phyloP scores from a whole-genome alignment of 1,140 invertebrate genomes.

The Solenopsis fugax region DNA sequence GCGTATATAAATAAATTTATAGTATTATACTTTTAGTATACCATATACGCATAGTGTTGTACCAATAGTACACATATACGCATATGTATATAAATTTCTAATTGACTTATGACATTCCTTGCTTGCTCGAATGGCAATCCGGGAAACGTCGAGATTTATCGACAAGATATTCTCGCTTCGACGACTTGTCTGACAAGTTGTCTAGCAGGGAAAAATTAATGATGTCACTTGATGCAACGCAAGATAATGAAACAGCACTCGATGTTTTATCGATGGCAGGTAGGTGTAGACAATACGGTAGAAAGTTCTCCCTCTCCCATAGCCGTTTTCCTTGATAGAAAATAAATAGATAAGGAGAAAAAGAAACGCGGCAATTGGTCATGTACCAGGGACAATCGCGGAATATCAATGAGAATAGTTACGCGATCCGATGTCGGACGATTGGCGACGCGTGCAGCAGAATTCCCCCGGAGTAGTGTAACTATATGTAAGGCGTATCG shows the following conservation, averaged over 20 bases:
- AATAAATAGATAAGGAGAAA: slow-evolving; percentile 38
- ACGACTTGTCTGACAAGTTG: slow-evolving; percentile 40
- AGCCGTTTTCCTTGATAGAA: slow-evolving; percentile 29
- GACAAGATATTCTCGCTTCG: slow-evolving; percentile 25
- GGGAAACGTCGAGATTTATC: slow-evolving; percentile 39
- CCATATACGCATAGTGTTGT: too few relatives aligned
- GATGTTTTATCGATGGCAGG: neutral
- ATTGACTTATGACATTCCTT: neutral
- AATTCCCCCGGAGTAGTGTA: slow-evolving; percentile 68
- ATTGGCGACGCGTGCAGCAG: slow-evolving; percentile 50
- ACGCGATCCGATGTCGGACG: slow-evolving; percentile 37
- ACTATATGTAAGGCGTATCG: slow-evolving; percentile 74
- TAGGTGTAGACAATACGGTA: slow-evolving; percentile 9
- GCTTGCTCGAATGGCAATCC: slow-evolving; percentile 16
- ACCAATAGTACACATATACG: neutral
- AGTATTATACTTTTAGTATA: too few relatives aligned
- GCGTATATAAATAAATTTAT: too few relatives aligned
- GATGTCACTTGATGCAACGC: slow-evolving; percentile 35
- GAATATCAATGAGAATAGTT: slow-evolving; percentile 74
- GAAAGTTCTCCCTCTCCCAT: slow-evolving; percentile 5
- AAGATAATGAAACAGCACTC: slow-evolving; percentile 28
- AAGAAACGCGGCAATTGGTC: slow-evolving; percentile 39
- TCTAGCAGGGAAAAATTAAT: slow-evolving; percentile 47
- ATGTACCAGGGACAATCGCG: slow-evolving; percentile 58
- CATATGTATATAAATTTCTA: neutral